Conservation (phyloP, 2,888 invertebrate species). For the Hemicrepidius hirtus region DNA sequence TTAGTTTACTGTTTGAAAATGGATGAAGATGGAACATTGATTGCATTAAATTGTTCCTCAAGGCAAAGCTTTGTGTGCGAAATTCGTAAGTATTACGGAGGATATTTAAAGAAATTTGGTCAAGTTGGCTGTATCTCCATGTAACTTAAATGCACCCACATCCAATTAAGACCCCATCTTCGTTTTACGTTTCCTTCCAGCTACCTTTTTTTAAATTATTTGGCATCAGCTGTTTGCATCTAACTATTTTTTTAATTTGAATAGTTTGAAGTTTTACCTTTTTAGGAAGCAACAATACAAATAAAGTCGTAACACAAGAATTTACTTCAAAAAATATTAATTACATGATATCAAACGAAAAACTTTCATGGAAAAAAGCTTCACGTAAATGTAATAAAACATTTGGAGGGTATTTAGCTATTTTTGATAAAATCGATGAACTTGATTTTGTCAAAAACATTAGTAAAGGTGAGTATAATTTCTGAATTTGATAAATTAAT, state of each 20-base stretch:
- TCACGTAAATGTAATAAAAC: background rate
- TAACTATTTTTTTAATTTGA: no score
- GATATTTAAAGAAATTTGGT: no score
- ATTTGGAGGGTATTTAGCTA: constrained; percentile 11
- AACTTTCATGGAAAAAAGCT: constrained; percentile 4
- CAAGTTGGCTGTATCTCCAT: no score
- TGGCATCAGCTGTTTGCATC: no score
- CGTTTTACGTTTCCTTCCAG: no score
- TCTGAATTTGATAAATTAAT: no score
- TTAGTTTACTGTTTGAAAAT: constrained; percentile 14
- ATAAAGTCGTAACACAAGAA: background rate
- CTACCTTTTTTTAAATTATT: no score
- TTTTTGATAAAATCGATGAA: constrained; percentile 1
- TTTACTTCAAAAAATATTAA: background rate
- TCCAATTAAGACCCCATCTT: no score
- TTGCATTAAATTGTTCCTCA: constrained; percentile 1
- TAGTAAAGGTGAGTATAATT: background rate
- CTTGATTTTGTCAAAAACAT: constrained; percentile 15
- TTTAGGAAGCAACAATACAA: background rate
- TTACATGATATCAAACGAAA: constrained; percentile 3
- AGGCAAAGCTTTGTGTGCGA: constrained; percentile 28
- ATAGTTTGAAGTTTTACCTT: no score
- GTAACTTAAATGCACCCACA: no score
- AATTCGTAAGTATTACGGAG: constrained; percentile 19
- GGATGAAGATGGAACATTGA: background rate